Evolutionary conservation across 1,140 invertebrate genomes (phyloP).

Genomic region (Berghia stephanieae): DNA sequence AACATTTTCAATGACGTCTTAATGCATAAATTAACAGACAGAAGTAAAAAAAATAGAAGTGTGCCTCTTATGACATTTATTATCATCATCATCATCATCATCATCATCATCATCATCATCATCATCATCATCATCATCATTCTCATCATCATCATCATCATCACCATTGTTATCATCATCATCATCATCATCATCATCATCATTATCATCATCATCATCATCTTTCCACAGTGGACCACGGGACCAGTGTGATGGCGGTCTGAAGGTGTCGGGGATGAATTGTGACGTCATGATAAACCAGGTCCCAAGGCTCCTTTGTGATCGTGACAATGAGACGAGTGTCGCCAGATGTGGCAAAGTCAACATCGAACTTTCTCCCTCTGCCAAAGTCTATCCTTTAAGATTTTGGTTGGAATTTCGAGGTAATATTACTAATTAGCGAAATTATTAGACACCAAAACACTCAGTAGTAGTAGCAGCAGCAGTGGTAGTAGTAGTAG

Average conservation of each 20-base stretch:
- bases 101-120: too few relatives aligned
- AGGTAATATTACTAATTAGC: too few relatives aligned
- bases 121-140: too few relatives aligned
- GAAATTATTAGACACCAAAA: too few relatives aligned
- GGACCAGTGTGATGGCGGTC: conserved; percentile 15
- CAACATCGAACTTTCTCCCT: not conserved
- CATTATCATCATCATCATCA: not conserved
- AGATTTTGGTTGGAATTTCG: conserved; percentile 19
- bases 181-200: not conserved
- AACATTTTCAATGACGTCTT: too few relatives aligned
- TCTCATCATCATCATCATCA: too few relatives aligned
- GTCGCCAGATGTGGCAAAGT: conserved; percentile 12
- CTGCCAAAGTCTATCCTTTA: conserved; percentile 1
- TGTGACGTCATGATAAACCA: conserved; percentile 16
- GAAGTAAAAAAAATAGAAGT: too few relatives aligned
- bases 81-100: too few relatives aligned
- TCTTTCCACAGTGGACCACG: not conserved
- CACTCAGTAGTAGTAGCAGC: too few relatives aligned
- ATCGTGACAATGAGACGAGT: not conserved
- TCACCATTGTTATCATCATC: not conserved
- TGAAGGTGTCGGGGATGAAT: not conserved
- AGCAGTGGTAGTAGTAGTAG: too few relatives aligned
- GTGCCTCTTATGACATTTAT: too few relatives aligned
- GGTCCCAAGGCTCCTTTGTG: conserved; percentile 6
- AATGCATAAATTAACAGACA: too few relatives aligned